Evolutionary conservation across 2,888 invertebrate species (phyloP).

Genomic region (Apotomis betuletana): DNA sequence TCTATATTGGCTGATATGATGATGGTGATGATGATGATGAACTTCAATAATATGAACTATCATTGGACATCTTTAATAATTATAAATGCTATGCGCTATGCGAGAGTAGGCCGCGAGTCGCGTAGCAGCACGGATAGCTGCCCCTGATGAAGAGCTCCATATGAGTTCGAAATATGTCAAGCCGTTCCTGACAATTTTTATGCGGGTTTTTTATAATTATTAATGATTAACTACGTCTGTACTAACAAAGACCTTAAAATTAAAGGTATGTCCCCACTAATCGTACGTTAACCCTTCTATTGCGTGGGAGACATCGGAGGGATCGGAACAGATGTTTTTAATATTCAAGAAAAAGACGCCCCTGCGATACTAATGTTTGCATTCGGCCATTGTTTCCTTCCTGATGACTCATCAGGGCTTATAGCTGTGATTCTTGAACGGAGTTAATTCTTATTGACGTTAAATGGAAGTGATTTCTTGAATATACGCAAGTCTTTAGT

Average conservation of each 20-base stretch:
- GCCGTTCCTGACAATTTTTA: no score
- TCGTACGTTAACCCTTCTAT: slow-evolving; percentile 60
- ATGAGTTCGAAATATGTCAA: no score
- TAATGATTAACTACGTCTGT: no score
- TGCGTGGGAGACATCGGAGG: slow-evolving; percentile 49
- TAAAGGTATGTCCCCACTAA: slow-evolving; percentile 55
- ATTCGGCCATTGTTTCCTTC: slow-evolving; percentile 50
- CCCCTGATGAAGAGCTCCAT: no score
- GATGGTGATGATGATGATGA: no score
- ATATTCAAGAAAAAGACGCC: slow-evolving; percentile 65
- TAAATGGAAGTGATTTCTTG: not conserved
- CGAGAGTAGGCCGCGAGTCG: no score
- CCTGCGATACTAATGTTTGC: slow-evolving; percentile 58
- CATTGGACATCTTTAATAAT: no score
- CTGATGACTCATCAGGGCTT: slow-evolving; percentile 38
- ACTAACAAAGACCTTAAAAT: not conserved
- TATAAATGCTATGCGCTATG: no score
- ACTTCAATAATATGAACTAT: no score
- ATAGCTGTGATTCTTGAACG: slow-evolving; percentile 19
- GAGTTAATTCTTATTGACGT: not conserved
- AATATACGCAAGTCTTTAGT: not conserved
- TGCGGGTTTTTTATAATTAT: no score
- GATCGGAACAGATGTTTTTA: slow-evolving; percentile 74
- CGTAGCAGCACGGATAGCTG: no score
- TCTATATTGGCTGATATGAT: no score